These are phyloP conservation scores for Xylophagus ater DNA, from an alignment of 2,888 invertebrate species.

Conservation along the genomic window DNA sequence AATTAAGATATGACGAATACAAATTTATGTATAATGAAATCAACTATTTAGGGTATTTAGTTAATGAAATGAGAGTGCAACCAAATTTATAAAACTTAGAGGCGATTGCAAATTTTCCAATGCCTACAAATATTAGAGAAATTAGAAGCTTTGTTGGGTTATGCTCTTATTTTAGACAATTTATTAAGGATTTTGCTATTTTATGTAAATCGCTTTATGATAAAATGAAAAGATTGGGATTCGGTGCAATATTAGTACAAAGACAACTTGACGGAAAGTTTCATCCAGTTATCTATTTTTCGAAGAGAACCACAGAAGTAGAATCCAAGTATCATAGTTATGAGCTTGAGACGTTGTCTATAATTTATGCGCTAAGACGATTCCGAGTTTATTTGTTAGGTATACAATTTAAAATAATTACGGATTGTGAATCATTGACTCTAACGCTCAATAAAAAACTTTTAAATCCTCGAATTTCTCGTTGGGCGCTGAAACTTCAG, in stretches of 20 bases:
- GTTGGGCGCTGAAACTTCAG: conserved; percentile 19
- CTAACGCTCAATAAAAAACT: conserved; percentile 18
- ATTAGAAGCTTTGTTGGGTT: conserved; percentile 18
- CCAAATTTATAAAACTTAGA: conserved; percentile 11
- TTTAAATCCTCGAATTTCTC: conserved; percentile 19
- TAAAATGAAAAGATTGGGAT: conserved; percentile 18
- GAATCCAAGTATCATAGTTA: too few species aligned
- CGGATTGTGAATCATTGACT: conserved; percentile 21
- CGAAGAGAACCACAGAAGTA: too few species aligned
- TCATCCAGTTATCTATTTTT: too few species aligned
- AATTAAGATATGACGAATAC: too few species aligned
- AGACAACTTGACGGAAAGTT: too few species aligned
- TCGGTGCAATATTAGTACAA: conserved; percentile 23
- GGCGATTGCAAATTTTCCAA: conserved; percentile 10
- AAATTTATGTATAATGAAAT: too few species aligned
- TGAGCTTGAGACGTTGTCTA: too few species aligned
- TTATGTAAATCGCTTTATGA: conserved; percentile 26
- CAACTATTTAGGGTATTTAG: conserved; percentile 6
- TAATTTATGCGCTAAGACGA: conserved; percentile 20
- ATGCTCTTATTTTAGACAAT: conserved; percentile 20
- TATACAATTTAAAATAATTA: conserved; percentile 21
- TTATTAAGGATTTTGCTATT: conserved; percentile 22
- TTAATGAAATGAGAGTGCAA: conserved; percentile 9
- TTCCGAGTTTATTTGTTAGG: conserved; percentile 22
- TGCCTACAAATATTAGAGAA: conserved; percentile 18